phyloP scores from a whole-genome alignment of 2,113 vertebrate species.

The Channa maculata region DNA sequence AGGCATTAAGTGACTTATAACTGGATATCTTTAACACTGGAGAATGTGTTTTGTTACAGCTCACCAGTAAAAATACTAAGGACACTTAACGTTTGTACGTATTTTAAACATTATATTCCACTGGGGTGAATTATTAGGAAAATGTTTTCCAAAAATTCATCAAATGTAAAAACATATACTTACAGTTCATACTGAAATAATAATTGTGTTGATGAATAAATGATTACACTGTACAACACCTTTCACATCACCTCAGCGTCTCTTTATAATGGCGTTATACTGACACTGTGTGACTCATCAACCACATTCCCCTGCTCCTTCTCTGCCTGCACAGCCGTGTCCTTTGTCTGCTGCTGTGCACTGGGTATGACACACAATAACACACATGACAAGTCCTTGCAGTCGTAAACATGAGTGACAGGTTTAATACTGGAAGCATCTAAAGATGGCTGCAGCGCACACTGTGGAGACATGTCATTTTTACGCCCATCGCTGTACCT shows the following conservation, averaged over 20 bases:
- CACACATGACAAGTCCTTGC: slow-evolving; percentile 20
- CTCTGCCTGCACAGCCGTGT: slow-evolving; percentile 22
- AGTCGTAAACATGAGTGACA: slow-evolving; percentile 53
- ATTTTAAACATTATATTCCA: neutral
- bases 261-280: slow-evolving; percentile 27
- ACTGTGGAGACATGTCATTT: slow-evolving; percentile 52
- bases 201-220: neutral
- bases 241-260: too few relatives aligned
- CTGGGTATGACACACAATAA: slow-evolving; percentile 16
- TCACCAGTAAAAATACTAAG: neutral
- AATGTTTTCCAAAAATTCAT: neutral
- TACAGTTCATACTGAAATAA: neutral
- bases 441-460: slow-evolving; percentile 33
- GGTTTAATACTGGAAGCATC: slow-evolving; percentile 56
- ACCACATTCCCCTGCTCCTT: slow-evolving; percentile 41
- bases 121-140: neutral
- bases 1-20: neutral
- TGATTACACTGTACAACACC: too few relatives aligned
- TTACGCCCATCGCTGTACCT: slow-evolving; percentile 48
- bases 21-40: neutral
- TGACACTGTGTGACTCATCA: slow-evolving; percentile 43
- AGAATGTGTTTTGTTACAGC: neutral
- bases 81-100: neutral
- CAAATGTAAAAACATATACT: neutral
- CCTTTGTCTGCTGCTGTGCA: slow-evolving; percentile 2